phyloP scores from a whole-genome alignment of 2,797 vertebrate genomes.

The Sebastes hopkinsi region DNA sequence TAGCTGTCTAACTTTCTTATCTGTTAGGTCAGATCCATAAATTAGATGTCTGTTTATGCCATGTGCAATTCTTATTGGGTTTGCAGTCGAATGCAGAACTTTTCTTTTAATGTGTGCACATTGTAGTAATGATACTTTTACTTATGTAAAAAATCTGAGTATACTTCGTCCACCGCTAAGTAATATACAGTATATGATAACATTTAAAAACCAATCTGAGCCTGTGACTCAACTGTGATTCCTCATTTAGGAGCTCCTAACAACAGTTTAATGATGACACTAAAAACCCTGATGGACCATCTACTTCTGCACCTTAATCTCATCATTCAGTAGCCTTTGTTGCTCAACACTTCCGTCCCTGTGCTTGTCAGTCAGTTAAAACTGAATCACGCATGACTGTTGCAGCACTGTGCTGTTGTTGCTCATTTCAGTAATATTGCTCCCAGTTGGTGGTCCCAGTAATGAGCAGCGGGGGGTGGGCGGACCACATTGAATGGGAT shows the following conservation, averaged over 20 bases:
- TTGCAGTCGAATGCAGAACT: neutral
- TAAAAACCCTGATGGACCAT: neutral
- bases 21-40: neutral
- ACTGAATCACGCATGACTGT: conserved; percentile 35
- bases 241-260: neutral
- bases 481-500: conserved; percentile 74
- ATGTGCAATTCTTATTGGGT: neutral
- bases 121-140: neutral
- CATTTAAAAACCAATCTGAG: neutral
- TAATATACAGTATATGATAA: neutral
- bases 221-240: neutral
- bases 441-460: conserved; percentile 77
- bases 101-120: neutral
- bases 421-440: conserved; percentile 64
- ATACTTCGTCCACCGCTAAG: neutral
- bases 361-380: conserved; percentile 28
- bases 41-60: neutral
- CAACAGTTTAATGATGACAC: neutral
- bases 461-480: conserved; percentile 65
- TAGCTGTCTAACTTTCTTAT: neutral
- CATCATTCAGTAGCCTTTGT: conserved; percentile 11
- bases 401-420: conserved; percentile 42
- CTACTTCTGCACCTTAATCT: neutral
- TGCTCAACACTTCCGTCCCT: conserved; percentile 2
- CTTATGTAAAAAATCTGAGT: neutral